Base-by-base conservation (phyloP, 2,113 vertebrate genomes). In the Catharus bicknelli region DNA sequence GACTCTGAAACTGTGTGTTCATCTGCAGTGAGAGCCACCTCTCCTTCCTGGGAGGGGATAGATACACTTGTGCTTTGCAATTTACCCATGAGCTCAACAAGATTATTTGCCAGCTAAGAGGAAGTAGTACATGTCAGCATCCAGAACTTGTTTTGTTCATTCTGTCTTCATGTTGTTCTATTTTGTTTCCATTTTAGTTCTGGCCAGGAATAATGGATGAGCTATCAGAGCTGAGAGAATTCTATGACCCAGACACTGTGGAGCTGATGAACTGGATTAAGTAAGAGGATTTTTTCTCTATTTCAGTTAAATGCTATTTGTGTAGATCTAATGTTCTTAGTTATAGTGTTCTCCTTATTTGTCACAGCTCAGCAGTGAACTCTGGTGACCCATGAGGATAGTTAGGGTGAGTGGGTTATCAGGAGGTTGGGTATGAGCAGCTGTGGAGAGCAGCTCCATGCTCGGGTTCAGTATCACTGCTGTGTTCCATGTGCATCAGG, bases 251-350 rank as follows among this genome's bases (percentile, higher is more conserved):
- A 74, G 99, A 99, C 96, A 99, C 99, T 13, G 99, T 99, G 98
- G 99, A 99, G 97, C 98, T 99, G 96, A 99, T 99, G 99, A 98
- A 98, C 97, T 99, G 99, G 99, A 99, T 99, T 96, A 99, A 99
- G 99, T 99, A 98, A 98, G 98, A 97, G 84, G 93, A 96, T 90
- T 90, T 94, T 86, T 92, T 94, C 77, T 95, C 90, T 95, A 78
- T 95, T 95, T 86, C 94, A 95, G 47, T 89, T 84, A 87, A 95
- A 91, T 90, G 70, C 84, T 86, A 92, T 96, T 96, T 82, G 88
- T 94, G 92, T 81, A 81, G 61, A 38, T 83, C 45, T 90, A 75
- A 75, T 95, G 81, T 95, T 89, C 85, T 93, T 95, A 95, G 84
- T 80, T 94, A 62, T 14, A 50, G 69, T 32, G 78, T 82, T 86